phyloP scores from a whole-genome alignment of 2,797 vertebrate species.

The Anas capensis region DNA sequence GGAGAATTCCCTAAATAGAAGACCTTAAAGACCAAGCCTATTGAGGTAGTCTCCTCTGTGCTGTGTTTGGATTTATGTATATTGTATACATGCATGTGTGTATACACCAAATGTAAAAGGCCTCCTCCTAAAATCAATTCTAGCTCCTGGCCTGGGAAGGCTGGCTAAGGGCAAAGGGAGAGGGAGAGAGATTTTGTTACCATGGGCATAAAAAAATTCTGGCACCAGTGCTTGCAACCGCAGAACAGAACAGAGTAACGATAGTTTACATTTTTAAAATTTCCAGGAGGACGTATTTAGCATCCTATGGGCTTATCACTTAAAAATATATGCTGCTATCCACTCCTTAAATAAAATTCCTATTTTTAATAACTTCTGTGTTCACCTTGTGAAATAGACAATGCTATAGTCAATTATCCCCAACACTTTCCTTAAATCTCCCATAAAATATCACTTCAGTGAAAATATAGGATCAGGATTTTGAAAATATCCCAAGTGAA shows the following conservation, averaged over 20 bases:
- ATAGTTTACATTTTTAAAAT: conserved; percentile 67
- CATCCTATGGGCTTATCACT: conserved; percentile 58
- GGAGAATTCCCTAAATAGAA: not conserved
- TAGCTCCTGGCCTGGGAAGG: conserved; percentile 5
- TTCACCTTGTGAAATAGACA: conserved; percentile 44
- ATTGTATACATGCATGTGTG: not conserved
- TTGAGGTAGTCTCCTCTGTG: not conserved
- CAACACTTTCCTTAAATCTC: not conserved
- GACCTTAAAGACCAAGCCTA: not conserved
- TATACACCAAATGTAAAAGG: not conserved
- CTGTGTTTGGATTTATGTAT: not conserved
- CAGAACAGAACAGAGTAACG: conserved; percentile 38
- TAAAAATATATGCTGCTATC: conserved; percentile 49
- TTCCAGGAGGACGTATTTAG: conserved; percentile 59
- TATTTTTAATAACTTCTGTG: conserved; percentile 61
- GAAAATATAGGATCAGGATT: not conserved
- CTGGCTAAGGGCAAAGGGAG: conserved; percentile 45
- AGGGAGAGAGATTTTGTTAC: conserved; percentile 64
- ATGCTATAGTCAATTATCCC: not conserved
- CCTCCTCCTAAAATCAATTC: conserved; percentile 8
- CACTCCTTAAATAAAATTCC: conserved; percentile 52
- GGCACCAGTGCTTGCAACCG: conserved; percentile 32
- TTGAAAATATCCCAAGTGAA: not conserved
- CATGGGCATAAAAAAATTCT: conserved; percentile 51
- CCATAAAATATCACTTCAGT: not conserved